Conservation (phyloP, 2,113 vertebrate species). For the Xiphophorus hellerii region DNA sequence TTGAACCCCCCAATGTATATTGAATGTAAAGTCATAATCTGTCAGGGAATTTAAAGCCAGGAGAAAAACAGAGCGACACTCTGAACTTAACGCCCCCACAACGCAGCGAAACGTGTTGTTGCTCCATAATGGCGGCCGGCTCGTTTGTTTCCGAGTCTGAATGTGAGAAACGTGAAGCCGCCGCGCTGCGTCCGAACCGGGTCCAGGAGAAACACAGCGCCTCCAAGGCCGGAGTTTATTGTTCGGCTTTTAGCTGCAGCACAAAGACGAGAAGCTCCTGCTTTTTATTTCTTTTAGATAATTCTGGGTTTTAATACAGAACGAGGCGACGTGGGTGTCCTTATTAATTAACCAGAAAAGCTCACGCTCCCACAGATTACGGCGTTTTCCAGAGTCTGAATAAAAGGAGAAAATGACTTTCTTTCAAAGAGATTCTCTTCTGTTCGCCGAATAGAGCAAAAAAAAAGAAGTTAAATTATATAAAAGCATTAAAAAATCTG, state of each 20-base stretch:
- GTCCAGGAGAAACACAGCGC: not conserved
- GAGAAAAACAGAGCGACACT: not conserved
- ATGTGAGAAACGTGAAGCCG: not conserved
- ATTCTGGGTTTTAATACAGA: not conserved
- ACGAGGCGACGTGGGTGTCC: not conserved
- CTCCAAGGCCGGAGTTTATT: not conserved
- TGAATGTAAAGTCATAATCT: not conserved
- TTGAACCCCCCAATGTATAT: not conserved
- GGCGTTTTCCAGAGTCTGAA: not conserved
- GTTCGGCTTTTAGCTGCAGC: not conserved
- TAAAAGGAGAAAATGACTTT: not conserved
- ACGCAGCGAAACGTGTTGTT: not conserved
- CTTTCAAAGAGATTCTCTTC: not conserved
- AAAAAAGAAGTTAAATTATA: not conserved
- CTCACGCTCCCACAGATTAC: not conserved
- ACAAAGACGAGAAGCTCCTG: not conserved
- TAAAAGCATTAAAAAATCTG: not conserved
- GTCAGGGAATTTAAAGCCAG: not conserved
- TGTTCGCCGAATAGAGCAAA: not conserved
- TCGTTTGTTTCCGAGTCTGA: not conserved
- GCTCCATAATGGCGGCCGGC: not conserved
- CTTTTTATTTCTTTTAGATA: not conserved
- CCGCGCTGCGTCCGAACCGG: too few relatives aligned
- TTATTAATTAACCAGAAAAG: not conserved
- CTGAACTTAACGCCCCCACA: not conserved